Conservation (phyloP, 1,140 invertebrate species). For the Drosophila tsacasi region DNA sequence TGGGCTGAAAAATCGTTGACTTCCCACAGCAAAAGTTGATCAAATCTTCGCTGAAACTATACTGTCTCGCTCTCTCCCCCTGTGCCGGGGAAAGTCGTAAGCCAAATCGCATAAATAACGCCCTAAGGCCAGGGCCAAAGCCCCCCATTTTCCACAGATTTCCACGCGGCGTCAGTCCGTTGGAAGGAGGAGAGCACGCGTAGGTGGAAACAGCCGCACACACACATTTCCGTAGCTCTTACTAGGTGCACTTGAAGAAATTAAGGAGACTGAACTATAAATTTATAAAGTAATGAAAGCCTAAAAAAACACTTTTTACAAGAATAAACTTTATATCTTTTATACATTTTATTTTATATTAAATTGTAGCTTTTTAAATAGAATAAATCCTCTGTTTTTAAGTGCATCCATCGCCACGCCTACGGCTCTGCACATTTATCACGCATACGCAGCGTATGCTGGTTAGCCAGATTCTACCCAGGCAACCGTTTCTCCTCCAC, state of each 20-base stretch:
- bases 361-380: background rate
- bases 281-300: background rate
- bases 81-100: constrained; percentile 55
- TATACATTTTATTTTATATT: background rate
- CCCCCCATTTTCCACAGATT: constrained; percentile 7
- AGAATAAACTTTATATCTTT: background rate
- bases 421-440: constrained; percentile 68
- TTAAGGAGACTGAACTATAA: too few relatives aligned
- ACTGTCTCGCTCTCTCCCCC: background rate
- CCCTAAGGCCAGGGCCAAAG: constrained; percentile 32
- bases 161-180: constrained; percentile 10
- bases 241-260: constrained; percentile 1
- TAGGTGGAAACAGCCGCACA: constrained; percentile 45
- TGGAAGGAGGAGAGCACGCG: constrained; percentile 18
- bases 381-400: background rate
- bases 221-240: constrained; percentile 58
- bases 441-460: constrained; percentile 75
- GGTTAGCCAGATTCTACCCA: constrained; percentile 38
- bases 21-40: constrained; percentile 68
- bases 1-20: constrained; percentile 66
- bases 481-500: background rate
- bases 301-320: too few relatives aligned
- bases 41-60: constrained; percentile 55
- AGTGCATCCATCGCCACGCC: constrained; percentile 37
- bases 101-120: constrained; percentile 74